Percentiles rank a stretch among this genome's conserved stretches.
Evolutionary conservation across 2,888 invertebrate species (phyloP).

Genomic region (Pediacus dermestoides): DNA sequence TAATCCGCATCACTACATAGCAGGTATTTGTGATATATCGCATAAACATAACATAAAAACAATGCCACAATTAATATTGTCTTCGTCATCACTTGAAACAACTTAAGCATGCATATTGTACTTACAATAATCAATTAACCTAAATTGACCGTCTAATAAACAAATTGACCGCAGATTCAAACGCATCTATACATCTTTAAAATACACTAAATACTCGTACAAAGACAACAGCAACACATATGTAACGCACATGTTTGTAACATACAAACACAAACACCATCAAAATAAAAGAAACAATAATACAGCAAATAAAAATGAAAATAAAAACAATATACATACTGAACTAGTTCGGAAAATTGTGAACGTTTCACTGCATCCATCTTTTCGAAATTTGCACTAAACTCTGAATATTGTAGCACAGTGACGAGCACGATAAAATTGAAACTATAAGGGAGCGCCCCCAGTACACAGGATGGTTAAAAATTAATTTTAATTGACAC

Average conservation of each 20-base stretch:
- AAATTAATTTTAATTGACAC: slow-evolving; percentile 48
- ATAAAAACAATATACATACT: slow-evolving; percentile 30
- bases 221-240: slow-evolving; percentile 21
- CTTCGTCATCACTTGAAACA: too few relatives aligned
- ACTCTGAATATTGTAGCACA: too few relatives aligned
- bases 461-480: slow-evolving; percentile 45
- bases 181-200: slow-evolving; percentile 4
- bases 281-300: slow-evolving; percentile 11
- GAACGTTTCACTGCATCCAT: slow-evolving; percentile 34
- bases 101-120: too few relatives aligned
- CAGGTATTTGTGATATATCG: too few relatives aligned
- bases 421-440: neutral
- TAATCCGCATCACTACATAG: slow-evolving; percentile 7
- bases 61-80: too few relatives aligned
- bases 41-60: too few relatives aligned
- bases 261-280: slow-evolving; percentile 17
- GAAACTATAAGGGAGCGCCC: slow-evolving; percentile 23
- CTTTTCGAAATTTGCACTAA: slow-evolving; percentile 13
- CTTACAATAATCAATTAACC: slow-evolving; percentile 21
- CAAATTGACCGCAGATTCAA: slow-evolving; percentile 18
- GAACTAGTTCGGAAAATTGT: slow-evolving; percentile 40
- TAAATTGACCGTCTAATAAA: slow-evolving; percentile 22
- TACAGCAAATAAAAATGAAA: slow-evolving; percentile 7
- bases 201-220: slow-evolving; percentile 6
- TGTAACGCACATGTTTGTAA: slow-evolving; percentile 28